A percentile compares a stretch with the other conserved stretches of the same genome.
Evolutionary conservation across 2,797 vertebrate genomes (phyloP).

Genomic region (Semotilus atromaculatus): DNA sequence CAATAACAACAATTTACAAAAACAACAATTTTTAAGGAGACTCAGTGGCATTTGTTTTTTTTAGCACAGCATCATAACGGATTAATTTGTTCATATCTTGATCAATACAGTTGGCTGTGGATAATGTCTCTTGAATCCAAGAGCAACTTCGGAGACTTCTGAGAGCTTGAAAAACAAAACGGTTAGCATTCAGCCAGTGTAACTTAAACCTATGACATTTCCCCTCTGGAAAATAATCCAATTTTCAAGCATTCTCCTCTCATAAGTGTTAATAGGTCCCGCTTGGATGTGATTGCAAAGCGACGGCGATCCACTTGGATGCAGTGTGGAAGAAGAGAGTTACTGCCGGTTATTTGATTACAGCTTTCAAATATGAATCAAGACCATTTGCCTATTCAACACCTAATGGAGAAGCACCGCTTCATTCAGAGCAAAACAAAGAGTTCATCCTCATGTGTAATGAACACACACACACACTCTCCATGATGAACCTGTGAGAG

Average conservation of each 20-base stretch:
- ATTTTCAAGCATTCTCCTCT: slow-evolving; percentile 30
- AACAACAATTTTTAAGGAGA: slow-evolving; percentile 6
- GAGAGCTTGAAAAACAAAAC: neutral
- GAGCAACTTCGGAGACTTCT: neutral
- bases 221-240: slow-evolving; percentile 19
- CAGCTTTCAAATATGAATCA: slow-evolving; percentile 53
- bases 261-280: slow-evolving; percentile 40
- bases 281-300: slow-evolving; percentile 33
- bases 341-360: slow-evolving; percentile 48
- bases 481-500: slow-evolving; percentile 15
- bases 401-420: slow-evolving; percentile 46
- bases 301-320: slow-evolving; percentile 11
- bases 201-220: slow-evolving; percentile 34
- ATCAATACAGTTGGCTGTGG: slow-evolving; percentile 22
- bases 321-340: neutral
- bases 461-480: slow-evolving; percentile 24
- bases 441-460: slow-evolving; percentile 45
- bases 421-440: slow-evolving; percentile 45
- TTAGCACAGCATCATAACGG: neutral
- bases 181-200: slow-evolving; percentile 14
- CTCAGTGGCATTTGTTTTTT: slow-evolving; percentile 22
- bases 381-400: slow-evolving; percentile 45
- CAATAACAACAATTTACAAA: slow-evolving; percentile 45
- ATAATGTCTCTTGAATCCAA: neutral
- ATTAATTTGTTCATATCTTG: slow-evolving; percentile 23